phyloP scores from a whole-genome alignment of 2,888 invertebrate genomes.

The Synergus laeviventris region DNA sequence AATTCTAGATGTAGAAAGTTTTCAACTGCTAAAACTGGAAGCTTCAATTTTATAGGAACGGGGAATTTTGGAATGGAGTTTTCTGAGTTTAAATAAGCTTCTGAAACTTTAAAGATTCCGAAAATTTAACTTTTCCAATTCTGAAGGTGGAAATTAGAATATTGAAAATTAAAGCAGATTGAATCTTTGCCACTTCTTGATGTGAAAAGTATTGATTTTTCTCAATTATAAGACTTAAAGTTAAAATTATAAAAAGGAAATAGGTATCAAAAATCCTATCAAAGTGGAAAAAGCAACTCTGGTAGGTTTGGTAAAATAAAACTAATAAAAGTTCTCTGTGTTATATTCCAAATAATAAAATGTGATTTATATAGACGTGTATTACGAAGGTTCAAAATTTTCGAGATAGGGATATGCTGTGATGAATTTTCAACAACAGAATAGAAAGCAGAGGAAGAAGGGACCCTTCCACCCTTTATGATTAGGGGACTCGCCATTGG shows the following conservation, averaged over 20 bases:
- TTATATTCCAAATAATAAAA: background rate
- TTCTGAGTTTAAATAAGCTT: slow-evolving; percentile 25
- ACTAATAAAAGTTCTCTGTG: background rate
- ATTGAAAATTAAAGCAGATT: slow-evolving; percentile 20
- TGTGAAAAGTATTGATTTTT: background rate
- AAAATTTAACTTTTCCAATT: slow-evolving; percentile 21
- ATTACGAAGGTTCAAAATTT: slow-evolving; percentile 7
- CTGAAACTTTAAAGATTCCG: background rate
- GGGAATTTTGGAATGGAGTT: slow-evolving; percentile 31
- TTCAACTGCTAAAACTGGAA: slow-evolving; percentile 15
- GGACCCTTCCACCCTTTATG: slow-evolving; percentile 30
- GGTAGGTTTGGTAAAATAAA: background rate
- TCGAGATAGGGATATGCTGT: slow-evolving; percentile 11
- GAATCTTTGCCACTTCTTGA: background rate
- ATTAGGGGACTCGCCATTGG: slow-evolving; percentile 34
- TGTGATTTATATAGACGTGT: background rate
- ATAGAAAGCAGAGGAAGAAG: slow-evolving; percentile 28
- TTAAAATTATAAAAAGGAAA: background rate
- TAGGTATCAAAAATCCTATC: background rate
- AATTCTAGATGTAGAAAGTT: slow-evolving; percentile 30
- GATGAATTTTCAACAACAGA: slow-evolving; percentile 29
- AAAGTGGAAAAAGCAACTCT: background rate
- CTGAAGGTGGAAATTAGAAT: background rate
- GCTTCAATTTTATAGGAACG: slow-evolving; percentile 33
- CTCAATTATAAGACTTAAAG: background rate